Evolutionary conservation across 2,888 invertebrate species (phyloP).

Genomic region (Clivina fossor): DNA sequence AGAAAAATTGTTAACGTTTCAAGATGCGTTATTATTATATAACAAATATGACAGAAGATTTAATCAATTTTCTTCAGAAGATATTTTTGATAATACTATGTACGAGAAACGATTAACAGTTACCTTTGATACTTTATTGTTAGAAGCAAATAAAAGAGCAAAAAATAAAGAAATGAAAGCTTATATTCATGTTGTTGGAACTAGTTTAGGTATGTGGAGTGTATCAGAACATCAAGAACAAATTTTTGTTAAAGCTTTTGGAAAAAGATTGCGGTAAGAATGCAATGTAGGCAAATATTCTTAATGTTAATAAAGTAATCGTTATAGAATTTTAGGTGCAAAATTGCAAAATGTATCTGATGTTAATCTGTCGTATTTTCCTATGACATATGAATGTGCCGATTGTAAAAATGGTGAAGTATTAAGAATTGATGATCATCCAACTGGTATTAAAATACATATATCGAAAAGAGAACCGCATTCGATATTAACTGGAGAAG

Average conservation of each 20-base stretch:
- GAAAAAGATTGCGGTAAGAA: conserved; percentile 39
- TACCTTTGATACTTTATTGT: conserved; percentile 51
- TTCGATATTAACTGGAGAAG: conserved; percentile 53
- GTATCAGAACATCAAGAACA: conserved; percentile 41
- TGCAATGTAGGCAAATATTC: neutral
- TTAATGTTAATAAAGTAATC: too few species aligned
- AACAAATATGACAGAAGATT: conserved; percentile 21
- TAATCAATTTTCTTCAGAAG: conserved; percentile 7
- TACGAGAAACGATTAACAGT: conserved; percentile 50
- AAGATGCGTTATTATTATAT: conserved; percentile 17
- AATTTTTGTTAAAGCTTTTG: conserved; percentile 43
- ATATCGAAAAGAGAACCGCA: conserved; percentile 63
- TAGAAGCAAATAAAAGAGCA: conserved; percentile 52
- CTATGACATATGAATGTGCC: conserved; percentile 51
- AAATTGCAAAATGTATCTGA: conserved; percentile 60
- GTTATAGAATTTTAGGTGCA: conserved; percentile 44
- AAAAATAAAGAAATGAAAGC: conserved; percentile 50
- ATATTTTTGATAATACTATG: conserved; percentile 50
- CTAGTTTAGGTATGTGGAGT: conserved; percentile 45
- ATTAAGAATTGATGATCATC: conserved; percentile 42
- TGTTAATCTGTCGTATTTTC: conserved; percentile 68
- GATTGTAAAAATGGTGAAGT: conserved; percentile 53
- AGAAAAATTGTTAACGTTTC: conserved; percentile 36
- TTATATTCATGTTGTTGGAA: conserved; percentile 50
- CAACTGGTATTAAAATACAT: conserved; percentile 50